Evolutionary conservation across 2,888 invertebrate species (phyloP).

Genomic region (Drosophila rellima): DNA sequence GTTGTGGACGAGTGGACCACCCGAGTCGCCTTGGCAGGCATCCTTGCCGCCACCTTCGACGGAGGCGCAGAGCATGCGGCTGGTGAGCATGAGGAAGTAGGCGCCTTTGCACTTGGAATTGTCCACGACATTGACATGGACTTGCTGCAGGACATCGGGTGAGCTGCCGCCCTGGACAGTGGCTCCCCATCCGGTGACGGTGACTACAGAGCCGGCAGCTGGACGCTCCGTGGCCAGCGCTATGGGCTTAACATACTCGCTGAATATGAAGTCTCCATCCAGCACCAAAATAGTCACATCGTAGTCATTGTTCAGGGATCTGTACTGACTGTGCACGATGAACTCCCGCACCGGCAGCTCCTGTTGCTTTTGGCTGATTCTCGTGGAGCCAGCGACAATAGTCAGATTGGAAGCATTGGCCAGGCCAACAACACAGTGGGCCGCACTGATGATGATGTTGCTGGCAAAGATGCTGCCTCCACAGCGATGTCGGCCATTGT

Average conservation of each 20-base stretch:
- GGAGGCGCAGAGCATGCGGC: constrained; percentile 77
- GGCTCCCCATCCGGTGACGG: constrained; percentile 77
- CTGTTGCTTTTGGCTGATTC: constrained; percentile 43
- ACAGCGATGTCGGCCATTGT: constrained; percentile 71
- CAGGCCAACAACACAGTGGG: constrained; percentile 69
- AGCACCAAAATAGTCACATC: constrained; percentile 88
- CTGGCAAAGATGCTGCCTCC: constrained; percentile 66
- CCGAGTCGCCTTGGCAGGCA: constrained; percentile 81
- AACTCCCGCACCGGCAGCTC: constrained; percentile 86
- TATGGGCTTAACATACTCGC: constrained; percentile 87
- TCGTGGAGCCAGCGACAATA: constrained; percentile 71
- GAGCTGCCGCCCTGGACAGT: constrained; percentile 31
- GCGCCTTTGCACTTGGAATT: constrained; percentile 56
- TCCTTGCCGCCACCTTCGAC: constrained; percentile 72
- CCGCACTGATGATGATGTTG: constrained; percentile 69
- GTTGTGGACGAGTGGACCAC: constrained; percentile 72
- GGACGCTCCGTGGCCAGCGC: constrained; percentile 87
- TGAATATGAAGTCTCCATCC: constrained; percentile 84
- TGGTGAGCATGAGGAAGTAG: constrained; percentile 67
- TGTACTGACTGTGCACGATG: constrained; percentile 87
- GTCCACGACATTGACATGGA: constrained; percentile 64
- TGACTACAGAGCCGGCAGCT: constrained; percentile 43
- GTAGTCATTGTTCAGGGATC: constrained; percentile 86
- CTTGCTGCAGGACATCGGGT: constrained; percentile 63
- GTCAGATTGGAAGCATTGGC: constrained; percentile 38